These are phyloP conservation scores for Zeugodacus cucurbitae DNA, from an alignment of 1,140 invertebrate species.

Conservation along the genomic window DNA sequence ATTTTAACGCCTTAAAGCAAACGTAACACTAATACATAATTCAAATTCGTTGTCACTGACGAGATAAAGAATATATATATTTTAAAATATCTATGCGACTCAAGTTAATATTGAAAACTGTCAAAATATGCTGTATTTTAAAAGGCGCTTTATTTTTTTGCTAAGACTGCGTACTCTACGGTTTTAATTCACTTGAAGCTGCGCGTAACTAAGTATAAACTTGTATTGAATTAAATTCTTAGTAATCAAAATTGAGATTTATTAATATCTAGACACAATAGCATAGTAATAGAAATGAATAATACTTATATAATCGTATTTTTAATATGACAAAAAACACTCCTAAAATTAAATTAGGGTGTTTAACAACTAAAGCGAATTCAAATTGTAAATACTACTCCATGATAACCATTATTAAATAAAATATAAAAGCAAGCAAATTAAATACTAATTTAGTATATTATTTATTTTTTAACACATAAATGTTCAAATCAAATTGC, in stretches of 20 bases:
- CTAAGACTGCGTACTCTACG: too few relatives aligned
- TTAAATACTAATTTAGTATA: not conserved
- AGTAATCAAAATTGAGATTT: not conserved
- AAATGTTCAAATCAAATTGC: too few relatives aligned
- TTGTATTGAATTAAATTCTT: not conserved
- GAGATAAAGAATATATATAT: too few relatives aligned
- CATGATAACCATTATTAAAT: conserved; percentile 19
- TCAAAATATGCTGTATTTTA: not conserved
- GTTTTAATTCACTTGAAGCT: too few relatives aligned
- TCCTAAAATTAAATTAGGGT: not conserved
- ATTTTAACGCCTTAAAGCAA: too few relatives aligned
- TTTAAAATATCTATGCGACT: too few relatives aligned
- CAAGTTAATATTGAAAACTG: too few relatives aligned
- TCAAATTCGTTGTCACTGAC: too few relatives aligned
- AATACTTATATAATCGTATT: conserved; percentile 16
- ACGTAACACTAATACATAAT: too few relatives aligned
- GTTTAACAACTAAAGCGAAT: not conserved
- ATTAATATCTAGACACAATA: not conserved
- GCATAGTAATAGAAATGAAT: not conserved
- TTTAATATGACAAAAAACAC: conserved; percentile 2
- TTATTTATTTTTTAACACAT: too few relatives aligned
- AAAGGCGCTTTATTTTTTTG: not conserved
- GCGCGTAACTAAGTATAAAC: not conserved
- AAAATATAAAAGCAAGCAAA: not conserved
- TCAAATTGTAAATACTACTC: conserved; percentile 17